Percentiles rank a stretch among this genome's conserved stretches.
Conservation (phyloP, 2,888 invertebrate species). For the Leucophenga maculata region DNA sequence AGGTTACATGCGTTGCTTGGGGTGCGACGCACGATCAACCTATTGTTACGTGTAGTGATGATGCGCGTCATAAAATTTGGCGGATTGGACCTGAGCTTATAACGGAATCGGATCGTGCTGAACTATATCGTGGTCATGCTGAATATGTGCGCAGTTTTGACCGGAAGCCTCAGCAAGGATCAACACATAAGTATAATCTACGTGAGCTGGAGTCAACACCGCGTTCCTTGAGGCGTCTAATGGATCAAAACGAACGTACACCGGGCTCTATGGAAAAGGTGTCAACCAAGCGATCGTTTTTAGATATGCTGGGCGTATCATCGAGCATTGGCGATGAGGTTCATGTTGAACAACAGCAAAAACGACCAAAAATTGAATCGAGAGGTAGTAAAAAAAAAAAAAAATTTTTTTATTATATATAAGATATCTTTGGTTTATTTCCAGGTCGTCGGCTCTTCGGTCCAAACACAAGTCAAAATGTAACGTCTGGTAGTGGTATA, state of each 20-base stretch:
- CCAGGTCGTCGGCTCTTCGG: constrained; percentile 73
- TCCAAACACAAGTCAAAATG: constrained; percentile 54
- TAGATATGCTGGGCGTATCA: constrained; percentile 64
- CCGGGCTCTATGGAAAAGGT: constrained; percentile 66
- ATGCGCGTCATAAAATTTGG: constrained; percentile 85
- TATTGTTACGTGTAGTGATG: constrained; percentile 88
- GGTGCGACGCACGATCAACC: constrained; percentile 75
- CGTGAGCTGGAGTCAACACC: constrained; percentile 74
- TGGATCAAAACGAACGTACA: constrained; percentile 69
- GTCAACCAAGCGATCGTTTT: constrained; percentile 64
- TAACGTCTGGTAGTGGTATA: constrained; percentile 30
- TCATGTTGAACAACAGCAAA: constrained; percentile 56
- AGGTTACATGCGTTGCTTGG: constrained; percentile 92
- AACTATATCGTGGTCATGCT: constrained; percentile 73
- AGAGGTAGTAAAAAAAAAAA: constrained; percentile 45
- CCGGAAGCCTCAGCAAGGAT: constrained; percentile 35
- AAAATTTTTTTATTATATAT: not conserved
- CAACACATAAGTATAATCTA: constrained; percentile 61
- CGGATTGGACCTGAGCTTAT: constrained; percentile 76
- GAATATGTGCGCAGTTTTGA: constrained; percentile 69
- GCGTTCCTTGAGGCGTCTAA: constrained; percentile 72
- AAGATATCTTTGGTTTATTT: not conserved
- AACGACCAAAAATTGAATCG: constrained; percentile 70
- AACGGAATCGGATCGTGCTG: constrained; percentile 65
- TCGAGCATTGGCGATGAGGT: constrained; percentile 42